Conservation (phyloP, 2,888 invertebrate species). For the Epinotia ramella region DNA sequence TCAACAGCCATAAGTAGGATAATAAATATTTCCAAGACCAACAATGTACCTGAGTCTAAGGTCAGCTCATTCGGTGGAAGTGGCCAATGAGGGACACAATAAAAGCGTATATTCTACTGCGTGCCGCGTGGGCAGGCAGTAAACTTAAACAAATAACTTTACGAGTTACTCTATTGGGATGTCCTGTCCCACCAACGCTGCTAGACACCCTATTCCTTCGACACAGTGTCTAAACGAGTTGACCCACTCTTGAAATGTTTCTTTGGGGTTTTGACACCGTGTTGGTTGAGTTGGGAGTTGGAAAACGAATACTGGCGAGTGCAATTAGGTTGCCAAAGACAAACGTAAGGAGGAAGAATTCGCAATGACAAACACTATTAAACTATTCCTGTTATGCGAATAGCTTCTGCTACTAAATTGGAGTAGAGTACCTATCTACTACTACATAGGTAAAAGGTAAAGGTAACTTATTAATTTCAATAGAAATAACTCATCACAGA, state of each 20-base stretch:
- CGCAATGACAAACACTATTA: conserved; percentile 62
- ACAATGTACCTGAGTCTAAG: conserved; percentile 29
- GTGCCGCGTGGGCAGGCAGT: conserved; percentile 76
- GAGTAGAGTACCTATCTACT: neutral
- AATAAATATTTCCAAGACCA: conserved; percentile 22
- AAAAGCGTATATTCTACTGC: conserved; percentile 76
- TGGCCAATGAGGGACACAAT: conserved; percentile 71
- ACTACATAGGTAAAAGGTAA: neutral
- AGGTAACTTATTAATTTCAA: neutral
- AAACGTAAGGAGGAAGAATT: conserved; percentile 51
- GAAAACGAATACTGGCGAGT: conserved; percentile 52
- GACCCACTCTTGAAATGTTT: conserved; percentile 44
- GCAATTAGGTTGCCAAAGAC: conserved; percentile 65
- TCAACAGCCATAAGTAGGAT: neutral
- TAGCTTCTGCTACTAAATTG: neutral
- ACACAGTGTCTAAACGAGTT: conserved; percentile 35
- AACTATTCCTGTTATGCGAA: conserved; percentile 49
- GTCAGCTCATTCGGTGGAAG: conserved; percentile 58
- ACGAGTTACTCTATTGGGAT: conserved; percentile 76
- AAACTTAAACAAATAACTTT: conserved; percentile 85
- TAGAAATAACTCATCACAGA: neutral
- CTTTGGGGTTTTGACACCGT: conserved; percentile 45
- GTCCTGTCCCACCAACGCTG: conserved; percentile 68
- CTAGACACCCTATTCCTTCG: conserved; percentile 48
- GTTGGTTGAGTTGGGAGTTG: conserved; percentile 50